Evolutionary conservation across 30 jellyfish, hydroid and myxozoan species (phyloP), one percentile per base, ranked within the genome.

Genomic region (Cassiopea andromeda): DNA sequence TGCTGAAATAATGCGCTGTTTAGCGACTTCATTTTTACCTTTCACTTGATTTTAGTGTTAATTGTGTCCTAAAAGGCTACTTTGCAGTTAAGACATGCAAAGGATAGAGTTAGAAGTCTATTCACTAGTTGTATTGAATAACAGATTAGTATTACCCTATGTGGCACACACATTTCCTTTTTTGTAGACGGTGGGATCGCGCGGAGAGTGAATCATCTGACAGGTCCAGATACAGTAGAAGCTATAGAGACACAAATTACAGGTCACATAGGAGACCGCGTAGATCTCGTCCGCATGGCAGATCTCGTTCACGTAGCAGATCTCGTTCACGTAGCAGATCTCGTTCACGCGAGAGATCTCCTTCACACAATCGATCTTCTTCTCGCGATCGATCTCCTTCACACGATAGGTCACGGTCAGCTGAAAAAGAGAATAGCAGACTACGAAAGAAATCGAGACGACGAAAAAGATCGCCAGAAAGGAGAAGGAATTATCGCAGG

Each of bases 241-340:
- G 54, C 49, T 38, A 70, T 16, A 54, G 47, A 15, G 89, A 64
- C 8, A 17, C 80, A 48, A 44, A 85, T 67, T 27, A 45, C 1
- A 85, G 82, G 72, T 60, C 85, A 16, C 69, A 75, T 58, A 38
- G 59, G 66, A 66, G 83, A 43, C 58, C 60, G 1, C 46, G 94
- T 9, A 73, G 93, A 43, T 75, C 87, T 8, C 58, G 80, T 81
- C 74, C 93, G 57, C 87, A 82, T 54, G 83, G 18, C 13, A 75
- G 84, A 38, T 45, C 68, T 2, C 69, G 69, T 3, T 54, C 12
- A 54, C 94, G 92, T 13, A 68, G 94, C 44, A 80, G 98, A 68
- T 58, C 92, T 49, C 69, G 98, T 44, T 47, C 88, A 3, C 87
- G 89, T 13, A 68, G 94, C 44, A 80, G 98, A 68, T 58, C 92